Base-by-base conservation (phyloP, 2,888 invertebrate species). In the Bembecia ichneumoniformis region DNA sequence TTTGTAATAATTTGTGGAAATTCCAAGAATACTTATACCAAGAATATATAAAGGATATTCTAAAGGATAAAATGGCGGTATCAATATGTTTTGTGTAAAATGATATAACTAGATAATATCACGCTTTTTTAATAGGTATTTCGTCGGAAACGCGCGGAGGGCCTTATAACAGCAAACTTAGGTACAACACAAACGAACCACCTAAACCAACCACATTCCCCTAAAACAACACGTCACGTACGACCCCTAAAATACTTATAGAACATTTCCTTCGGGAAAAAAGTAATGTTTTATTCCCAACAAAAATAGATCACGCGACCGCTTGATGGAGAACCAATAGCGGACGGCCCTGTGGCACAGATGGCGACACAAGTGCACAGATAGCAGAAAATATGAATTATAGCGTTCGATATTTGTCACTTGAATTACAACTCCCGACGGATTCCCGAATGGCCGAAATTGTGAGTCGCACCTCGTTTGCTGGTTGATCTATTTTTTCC, bases 341-440 rank as follows among this genome's bases (percentile, higher is more conserved):
- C 82, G 68, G 62, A 62, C 66, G 68, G 75, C 81, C 82, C 82
- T 68, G 71, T 71, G 76, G 82, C 84, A 78, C 86, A 87, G 84
- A 87, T 86, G 86, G 86, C 79, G 82, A 71, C 82, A 75, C 77
- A 66, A 72, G 72, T 74, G 80, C 81, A 63, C 74, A 82, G 87
- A 87, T 86, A 86, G 86, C 84, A 82, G 68, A 86, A 28, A 84
- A 87, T 84, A 84, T 87, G 84, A 86, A 80, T 79, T 86, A 84
- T 81, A 71, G 79, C 81, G 66, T 82, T 82, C 86, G 87, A 88
- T 88, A 87, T 88, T 88, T 88, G 88, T 87, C 88, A 88, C 82
- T 82, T 84, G 86, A 88, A 79, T 84, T 87, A 87, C 77, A 77
- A 81, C 80, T 77, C 87, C 84, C 87, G 73, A 63, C 74, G 82